Evolutionary conservation across 2,888 invertebrate genomes (phyloP), one percentile per base, ranked within the genome.

Genomic region (Philaethria dido): DNA sequence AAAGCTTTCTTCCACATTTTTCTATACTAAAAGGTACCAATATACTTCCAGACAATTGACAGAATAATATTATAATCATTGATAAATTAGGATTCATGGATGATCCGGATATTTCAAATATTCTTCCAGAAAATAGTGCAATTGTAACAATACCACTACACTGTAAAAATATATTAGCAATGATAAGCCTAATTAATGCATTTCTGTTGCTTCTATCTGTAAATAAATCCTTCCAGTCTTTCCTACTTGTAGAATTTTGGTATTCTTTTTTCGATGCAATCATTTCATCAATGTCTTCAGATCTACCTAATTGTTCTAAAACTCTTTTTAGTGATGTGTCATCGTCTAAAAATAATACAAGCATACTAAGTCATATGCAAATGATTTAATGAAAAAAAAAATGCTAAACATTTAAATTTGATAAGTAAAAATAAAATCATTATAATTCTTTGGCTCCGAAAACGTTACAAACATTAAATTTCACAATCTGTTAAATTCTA

Each of bases 131-230:
- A 45, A 69, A 73, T 42, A 69, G 66, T 1, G 52, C 44, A 3
- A 73, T 44, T 29, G 62, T 55, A n/a, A 65, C 14, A 39, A 70
- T 48, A 3, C 73, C 73, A 57, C 72, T 70, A 8, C 22, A 25
- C 1, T 66, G 47, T 14, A 69, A 66, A 0, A 86, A 62, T 4
- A 81, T 75, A 5, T 76, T 73, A n/a, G 86, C 69, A 3, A 72
- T 68, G 0, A 78, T 20, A 0, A 81, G 77, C 42, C 86, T 81
- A 0, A 80, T 69, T 5, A 86, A 44, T 0, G 86, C 81, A 66
- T 72, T 79, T 72, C 78, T 78, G 36, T 86, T 86, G n/a, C 78
- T 77, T 60, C 73, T 69, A 16, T 63, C 65, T n/a, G 75, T 75
- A 29, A 80, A 74, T 18, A 86, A 77, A 33, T 84, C 81, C 1